These are phyloP conservation scores for Zaprionus davidi DNA, from an alignment of 1,140 invertebrate genomes.

Conservation along the genomic window DNA sequence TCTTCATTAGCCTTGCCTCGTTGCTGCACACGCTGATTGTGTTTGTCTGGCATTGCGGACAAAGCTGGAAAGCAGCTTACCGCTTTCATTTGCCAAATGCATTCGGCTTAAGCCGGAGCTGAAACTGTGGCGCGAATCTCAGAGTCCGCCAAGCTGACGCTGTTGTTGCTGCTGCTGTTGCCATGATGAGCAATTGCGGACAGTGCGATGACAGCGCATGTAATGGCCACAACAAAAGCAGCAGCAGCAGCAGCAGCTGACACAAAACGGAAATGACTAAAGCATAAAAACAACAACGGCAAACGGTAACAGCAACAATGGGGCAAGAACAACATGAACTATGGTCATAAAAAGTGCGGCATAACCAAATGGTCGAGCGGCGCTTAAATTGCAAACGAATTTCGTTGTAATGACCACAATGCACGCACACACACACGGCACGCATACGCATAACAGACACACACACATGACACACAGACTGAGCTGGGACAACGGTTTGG, in stretches of 20 bases:
- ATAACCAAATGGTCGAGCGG: slow-evolving; percentile 14
- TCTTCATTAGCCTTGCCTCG: slow-evolving; percentile 64
- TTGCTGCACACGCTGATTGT: slow-evolving; percentile 59
- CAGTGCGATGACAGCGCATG: slow-evolving; percentile 58
- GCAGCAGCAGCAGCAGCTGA: slow-evolving; percentile 2
- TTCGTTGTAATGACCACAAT: slow-evolving; percentile 76
- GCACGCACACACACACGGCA: slow-evolving; percentile 45
- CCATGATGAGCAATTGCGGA: slow-evolving; percentile 63
- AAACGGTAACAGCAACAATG: slow-evolving; percentile 19
- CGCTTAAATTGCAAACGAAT: slow-evolving; percentile 64
- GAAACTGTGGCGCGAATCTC: slow-evolving; percentile 5
- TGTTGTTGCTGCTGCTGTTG: slow-evolving; percentile 11
- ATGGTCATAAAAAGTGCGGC: slow-evolving; percentile 61
- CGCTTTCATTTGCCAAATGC: slow-evolving; percentile 54
- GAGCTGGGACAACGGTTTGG: slow-evolving; percentile 25
- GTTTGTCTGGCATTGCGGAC: slow-evolving; percentile 40
- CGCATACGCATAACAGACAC: slow-evolving; percentile 13
- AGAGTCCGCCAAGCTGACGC: background rate
- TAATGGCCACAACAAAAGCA: slow-evolving; percentile 56
- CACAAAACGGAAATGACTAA: slow-evolving; percentile 78
- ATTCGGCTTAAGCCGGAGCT: slow-evolving; percentile 34
- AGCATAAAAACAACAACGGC: slow-evolving; percentile 60
- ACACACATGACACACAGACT: slow-evolving; percentile 1
- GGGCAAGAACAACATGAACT: slow-evolving; percentile 30
- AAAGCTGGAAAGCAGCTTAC: slow-evolving; percentile 62